Evolutionary conservation across 2,888 invertebrate genomes (phyloP).

Genomic region (Habroteleia sp.): DNA sequence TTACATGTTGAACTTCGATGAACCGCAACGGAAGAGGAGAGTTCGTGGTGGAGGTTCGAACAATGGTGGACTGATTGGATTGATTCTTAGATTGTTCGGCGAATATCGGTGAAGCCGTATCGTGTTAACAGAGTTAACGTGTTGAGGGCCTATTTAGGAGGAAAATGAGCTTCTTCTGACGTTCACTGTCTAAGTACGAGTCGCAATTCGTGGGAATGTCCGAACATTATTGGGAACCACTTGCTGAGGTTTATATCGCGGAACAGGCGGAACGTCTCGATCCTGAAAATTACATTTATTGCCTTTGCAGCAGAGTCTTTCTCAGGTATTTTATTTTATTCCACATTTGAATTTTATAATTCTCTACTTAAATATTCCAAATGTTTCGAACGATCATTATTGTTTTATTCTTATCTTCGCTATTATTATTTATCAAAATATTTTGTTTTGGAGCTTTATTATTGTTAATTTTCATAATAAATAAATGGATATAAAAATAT

Average conservation of each 20-base stretch:
- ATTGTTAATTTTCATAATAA: too few species aligned
- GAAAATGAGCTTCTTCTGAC: constrained; percentile 47
- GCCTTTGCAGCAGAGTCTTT: constrained; percentile 87
- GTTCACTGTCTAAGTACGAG: constrained; percentile 3
- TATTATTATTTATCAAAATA: too few species aligned
- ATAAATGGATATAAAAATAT: too few species aligned
- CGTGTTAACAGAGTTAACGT: constrained; percentile 13
- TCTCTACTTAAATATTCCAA: too few species aligned
- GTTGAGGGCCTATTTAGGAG: not conserved
- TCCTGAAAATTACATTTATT: constrained; percentile 84
- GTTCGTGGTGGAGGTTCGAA: constrained; percentile 22
- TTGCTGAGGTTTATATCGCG: constrained; percentile 85
- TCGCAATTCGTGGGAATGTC: constrained; percentile 77
- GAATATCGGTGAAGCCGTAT: constrained; percentile 52
- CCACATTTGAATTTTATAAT: too few species aligned
- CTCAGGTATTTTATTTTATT: constrained; percentile 82
- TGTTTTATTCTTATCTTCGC: too few species aligned
- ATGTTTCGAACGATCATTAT: too few species aligned
- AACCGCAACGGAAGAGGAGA: too few species aligned
- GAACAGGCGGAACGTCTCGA: constrained; percentile 80
- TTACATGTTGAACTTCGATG: too few species aligned
- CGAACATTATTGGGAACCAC: constrained; percentile 85
- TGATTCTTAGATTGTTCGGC: constrained; percentile 43
- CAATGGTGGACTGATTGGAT: constrained; percentile 50
- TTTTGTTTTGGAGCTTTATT: too few species aligned